Evolutionary conservation across 2,797 vertebrate species (phyloP).

Genomic region (Xenops minutus): DNA sequence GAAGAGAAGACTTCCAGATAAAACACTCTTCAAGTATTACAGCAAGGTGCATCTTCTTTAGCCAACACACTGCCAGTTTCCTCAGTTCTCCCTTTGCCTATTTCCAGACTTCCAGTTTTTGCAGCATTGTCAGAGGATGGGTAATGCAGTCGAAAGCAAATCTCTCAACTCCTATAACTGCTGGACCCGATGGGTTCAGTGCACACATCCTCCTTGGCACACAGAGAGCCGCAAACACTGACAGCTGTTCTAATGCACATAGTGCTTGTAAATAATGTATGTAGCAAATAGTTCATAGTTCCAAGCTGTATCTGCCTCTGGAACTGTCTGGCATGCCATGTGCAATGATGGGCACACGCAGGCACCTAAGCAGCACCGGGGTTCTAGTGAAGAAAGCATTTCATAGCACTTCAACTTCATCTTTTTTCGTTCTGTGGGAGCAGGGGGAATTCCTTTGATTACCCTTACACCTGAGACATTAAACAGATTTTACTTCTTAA

Average conservation of each 20-base stretch:
- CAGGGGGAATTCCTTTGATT: not conserved
- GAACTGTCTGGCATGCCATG: rapidly evolving
- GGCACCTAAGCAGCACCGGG: not conserved
- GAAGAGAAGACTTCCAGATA: not conserved
- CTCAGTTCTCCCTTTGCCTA: not conserved
- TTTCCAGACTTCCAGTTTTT: not conserved
- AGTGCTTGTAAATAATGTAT: not conserved
- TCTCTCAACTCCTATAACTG: not conserved
- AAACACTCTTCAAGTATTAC: not conserved
- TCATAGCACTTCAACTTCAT: not conserved
- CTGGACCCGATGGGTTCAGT: not conserved
- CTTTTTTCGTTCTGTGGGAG: not conserved
- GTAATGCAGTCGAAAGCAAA: not conserved
- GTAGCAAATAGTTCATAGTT: not conserved
- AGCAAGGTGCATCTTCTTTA: not conserved
- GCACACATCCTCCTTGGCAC: not conserved
- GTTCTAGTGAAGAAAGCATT: not conserved
- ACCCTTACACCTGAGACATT: not conserved
- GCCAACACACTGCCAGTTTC: not conserved
- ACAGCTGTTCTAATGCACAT: not conserved
- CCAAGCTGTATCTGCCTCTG: not conserved
- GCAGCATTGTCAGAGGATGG: not conserved
- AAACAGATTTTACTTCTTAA: not conserved
- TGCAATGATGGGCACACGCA: rapidly evolving
- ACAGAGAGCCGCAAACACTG: not conserved